Conservation (phyloP, 1,140 invertebrate genomes). For the Pseudachorutes palmiensis region DNA sequence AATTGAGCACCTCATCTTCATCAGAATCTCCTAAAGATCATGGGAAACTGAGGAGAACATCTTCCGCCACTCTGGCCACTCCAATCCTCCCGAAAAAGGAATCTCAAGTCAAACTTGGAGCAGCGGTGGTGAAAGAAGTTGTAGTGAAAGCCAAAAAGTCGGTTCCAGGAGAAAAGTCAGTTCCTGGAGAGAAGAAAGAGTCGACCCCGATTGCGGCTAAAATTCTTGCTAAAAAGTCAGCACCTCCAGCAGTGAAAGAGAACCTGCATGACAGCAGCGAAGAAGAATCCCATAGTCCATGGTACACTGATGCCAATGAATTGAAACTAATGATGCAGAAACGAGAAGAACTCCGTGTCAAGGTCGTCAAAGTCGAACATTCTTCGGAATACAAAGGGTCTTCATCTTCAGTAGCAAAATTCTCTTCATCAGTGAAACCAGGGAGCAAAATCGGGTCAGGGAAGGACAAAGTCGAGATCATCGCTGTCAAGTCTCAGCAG, state of each 20-base stretch:
- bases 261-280: neutral
- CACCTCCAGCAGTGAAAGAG: too few relatives aligned
- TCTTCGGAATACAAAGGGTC: neutral
- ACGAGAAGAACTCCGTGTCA: neutral
- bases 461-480: too few relatives aligned
- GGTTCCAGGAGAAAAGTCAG: neutral
- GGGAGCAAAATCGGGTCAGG: too few relatives aligned
- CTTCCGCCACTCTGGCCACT: neutral
- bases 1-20: too few relatives aligned
- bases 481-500: too few relatives aligned
- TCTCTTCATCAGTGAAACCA: too few relatives aligned
- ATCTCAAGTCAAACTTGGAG: too few relatives aligned
- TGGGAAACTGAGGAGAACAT: neutral
- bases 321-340: neutral
- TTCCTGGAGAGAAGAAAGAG: neutral
- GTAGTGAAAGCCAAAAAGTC: neutral
- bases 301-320: neutral
- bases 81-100: neutral
- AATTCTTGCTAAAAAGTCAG: neutral
- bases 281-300: neutral
- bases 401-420: neutral
- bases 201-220: neutral
- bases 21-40: neutral
- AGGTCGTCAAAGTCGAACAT: neutral
- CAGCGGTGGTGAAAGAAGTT: neutral